A percentile compares a stretch with the other conserved stretches of the same genome.
phyloP scores from a whole-genome alignment of 2,797 vertebrate genomes.

The Caiman crocodilus region DNA sequence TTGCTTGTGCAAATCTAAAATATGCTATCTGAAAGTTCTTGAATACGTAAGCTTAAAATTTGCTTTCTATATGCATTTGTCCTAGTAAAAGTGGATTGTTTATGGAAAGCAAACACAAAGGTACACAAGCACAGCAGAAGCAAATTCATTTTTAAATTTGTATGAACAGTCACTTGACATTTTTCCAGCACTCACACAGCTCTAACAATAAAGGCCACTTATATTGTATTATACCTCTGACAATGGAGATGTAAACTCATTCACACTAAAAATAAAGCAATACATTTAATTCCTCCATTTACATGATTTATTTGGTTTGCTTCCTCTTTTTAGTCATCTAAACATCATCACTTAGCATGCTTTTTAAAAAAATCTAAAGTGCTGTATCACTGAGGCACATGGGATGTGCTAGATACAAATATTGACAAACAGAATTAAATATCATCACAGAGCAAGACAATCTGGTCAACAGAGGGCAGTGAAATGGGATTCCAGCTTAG shows the following conservation, averaged over 20 bases:
- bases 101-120: conserved; percentile 16
- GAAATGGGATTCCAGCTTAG: conserved; percentile 5
- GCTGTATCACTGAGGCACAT: not conserved
- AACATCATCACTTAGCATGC: not conserved
- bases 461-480: conserved; percentile 13
- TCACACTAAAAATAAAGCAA: not conserved
- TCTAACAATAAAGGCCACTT: not conserved
- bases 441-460: not conserved
- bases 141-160: not conserved
- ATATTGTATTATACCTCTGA: not conserved
- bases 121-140: conserved; percentile 16
- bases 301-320: not conserved
- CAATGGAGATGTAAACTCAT: not conserved
- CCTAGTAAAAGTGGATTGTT: not conserved
- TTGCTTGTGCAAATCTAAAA: conserved; percentile 23
- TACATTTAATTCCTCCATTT: not conserved
- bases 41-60: conserved; percentile 11
- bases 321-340: not conserved
- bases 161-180: not conserved
- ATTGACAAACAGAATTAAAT: conserved; percentile 2
- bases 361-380: conserved; percentile 10
- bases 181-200: not conserved
- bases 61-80: not conserved
- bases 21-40: conserved; percentile 25
- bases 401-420: not conserved